Evolutionary conservation across 2,888 invertebrate species (phyloP), one percentile per base, ranked within the genome.

Genomic region (Oscheius myriophilus): DNA sequence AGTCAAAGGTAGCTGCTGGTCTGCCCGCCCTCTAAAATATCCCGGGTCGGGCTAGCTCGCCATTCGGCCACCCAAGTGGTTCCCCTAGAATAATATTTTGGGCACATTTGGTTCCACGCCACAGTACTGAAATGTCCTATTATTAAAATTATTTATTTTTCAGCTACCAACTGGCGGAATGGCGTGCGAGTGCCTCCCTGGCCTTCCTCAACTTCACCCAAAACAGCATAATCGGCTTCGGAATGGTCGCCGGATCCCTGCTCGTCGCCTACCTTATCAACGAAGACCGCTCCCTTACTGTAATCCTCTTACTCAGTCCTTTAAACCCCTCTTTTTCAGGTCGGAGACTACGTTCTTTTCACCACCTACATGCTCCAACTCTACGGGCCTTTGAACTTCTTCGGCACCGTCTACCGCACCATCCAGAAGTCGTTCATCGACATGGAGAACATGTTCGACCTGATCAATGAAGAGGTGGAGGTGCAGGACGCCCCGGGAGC

Each of bases 371-470:
- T 97, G 23, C 91, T 95, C 75, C 97, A 89, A 82, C 89, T 98
- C 26, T 97, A 96, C 86, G 93, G 93, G 70, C 97, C 97, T 0
- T 89, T 98, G 61, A 97, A 97, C 89, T 97, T 93, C 92, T 95
- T 98, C 87, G 97, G 97, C 39, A 96, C 96, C 2, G 96, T 95
- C 86, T 98, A 98, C 87, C 92, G 96, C 86, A 93, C 94, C 67
- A 96, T 97, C 70, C 97, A 97, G 87, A 94, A 93, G 89, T 94
- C 95, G 86, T 97, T 98, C 86, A 92, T 97, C 21, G 97, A 98
- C 86, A 97, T 97, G 97, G 97, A 98, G 88, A 97, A 97, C 88
- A 96, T 98, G 97, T 95, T 97, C 87, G 96, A 96, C 81, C 88
- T 98, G 73, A 90, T 98, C 84, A 91, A 92, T 14, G 26, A 51